These are phyloP conservation scores for Bolinopsis microptera DNA, from an alignment of 37 sponge, comb jelly and placozoan species.

Conservation along the genomic window DNA sequence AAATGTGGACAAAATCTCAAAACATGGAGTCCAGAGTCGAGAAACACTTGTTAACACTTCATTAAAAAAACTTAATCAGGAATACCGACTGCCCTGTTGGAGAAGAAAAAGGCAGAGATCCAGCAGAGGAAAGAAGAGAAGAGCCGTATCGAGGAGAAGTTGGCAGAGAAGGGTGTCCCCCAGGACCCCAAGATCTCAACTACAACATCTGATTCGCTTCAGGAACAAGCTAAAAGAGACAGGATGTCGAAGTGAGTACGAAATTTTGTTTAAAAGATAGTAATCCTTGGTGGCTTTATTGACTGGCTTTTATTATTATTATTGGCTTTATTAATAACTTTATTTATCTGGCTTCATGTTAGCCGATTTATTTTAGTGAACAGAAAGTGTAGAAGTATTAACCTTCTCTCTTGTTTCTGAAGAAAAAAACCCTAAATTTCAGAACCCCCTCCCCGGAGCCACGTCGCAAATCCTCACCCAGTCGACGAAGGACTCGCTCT, in stretches of 20 bases:
- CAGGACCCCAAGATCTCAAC: conserved; percentile 49
- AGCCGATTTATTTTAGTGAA: no score
- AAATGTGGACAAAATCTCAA: no score
- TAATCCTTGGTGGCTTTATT: no score
- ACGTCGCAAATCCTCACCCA: conserved; percentile 17
- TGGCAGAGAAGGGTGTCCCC: conserved; percentile 50
- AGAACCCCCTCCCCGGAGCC: conserved; percentile 54
- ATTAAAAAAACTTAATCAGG: conserved; percentile 2
- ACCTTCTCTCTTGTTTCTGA: no score
- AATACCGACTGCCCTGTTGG: conserved; percentile 78
- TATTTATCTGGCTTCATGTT: no score
- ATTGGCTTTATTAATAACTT: no score
- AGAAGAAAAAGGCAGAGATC: conserved; percentile 93
- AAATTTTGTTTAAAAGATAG: no score
- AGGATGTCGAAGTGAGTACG: conserved; percentile 8
- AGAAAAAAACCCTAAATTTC: neutral
- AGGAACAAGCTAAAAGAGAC: conserved; percentile 38
- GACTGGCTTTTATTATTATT: no score
- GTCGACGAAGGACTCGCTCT: conserved; percentile 3
- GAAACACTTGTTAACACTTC: no score
- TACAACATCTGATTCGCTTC: neutral
- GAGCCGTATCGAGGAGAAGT: conserved; percentile 40
- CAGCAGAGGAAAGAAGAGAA: conserved; percentile 76
- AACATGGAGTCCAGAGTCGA: no score
- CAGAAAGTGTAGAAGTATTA: no score